Evolutionary conservation across 2,888 invertebrate genomes (phyloP).

Genomic region (Torymus texanus): DNA sequence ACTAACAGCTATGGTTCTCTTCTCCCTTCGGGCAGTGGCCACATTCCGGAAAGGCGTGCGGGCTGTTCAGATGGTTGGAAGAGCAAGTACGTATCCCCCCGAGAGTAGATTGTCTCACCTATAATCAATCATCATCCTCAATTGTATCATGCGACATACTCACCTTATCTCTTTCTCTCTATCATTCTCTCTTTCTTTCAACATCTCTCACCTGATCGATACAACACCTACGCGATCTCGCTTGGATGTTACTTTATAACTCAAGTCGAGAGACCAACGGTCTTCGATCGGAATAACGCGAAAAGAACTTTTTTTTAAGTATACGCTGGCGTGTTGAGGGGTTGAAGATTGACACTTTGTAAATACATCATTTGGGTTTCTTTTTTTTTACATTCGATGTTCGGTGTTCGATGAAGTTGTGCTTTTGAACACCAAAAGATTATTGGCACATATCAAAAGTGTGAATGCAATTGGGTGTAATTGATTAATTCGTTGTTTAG

Average conservation of each 20-base stretch:
- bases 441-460: too few relatives aligned
- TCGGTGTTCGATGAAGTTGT: too few relatives aligned
- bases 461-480: too few relatives aligned
- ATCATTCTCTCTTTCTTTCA: background rate
- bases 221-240: conserved; percentile 4
- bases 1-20: conserved; percentile 77
- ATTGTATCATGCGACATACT: conserved; percentile 26
- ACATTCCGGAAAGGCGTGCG: conserved; percentile 99
- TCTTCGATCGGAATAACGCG: conserved; percentile 36
- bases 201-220: background rate
- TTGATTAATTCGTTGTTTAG: too few relatives aligned
- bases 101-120: conserved; percentile 74
- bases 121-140: conserved; percentile 60
- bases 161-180: background rate
- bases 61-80: conserved; percentile 98
- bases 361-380: conserved; percentile 1
- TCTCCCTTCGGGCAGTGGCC: conserved; percentile 88
- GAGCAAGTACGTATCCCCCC: conserved; percentile 94
- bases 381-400: too few relatives aligned
- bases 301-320: background rate
- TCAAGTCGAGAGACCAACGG: conserved; percentile 12
- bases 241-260: too few relatives aligned
- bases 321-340: background rate
- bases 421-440: too few relatives aligned
- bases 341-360: background rate